Percentiles rank a stretch among this genome's conserved stretches.
phyloP scores from a whole-genome alignment of 2,797 vertebrate genomes.

The Spizella passerina region DNA sequence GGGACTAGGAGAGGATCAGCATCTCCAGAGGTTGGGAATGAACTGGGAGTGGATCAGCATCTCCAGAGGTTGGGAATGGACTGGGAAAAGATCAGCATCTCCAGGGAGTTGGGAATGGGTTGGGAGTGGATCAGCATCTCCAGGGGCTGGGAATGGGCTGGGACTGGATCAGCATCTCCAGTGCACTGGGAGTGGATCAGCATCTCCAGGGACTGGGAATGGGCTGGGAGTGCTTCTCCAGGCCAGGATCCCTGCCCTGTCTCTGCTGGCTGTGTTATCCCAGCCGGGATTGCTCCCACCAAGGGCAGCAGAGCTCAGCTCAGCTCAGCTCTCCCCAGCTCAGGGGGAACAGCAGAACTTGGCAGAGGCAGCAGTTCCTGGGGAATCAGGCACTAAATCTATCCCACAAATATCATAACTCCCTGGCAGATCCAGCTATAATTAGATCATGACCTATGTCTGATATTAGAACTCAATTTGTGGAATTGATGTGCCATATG shows the following conservation, averaged over 20 bases:
- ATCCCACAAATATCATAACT: not conserved
- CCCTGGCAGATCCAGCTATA: not conserved
- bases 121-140: not conserved
- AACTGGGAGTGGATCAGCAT: rapidly evolving
- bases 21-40: not conserved
- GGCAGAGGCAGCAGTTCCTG: not conserved
- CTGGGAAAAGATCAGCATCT: not conserved
- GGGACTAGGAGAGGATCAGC: too few relatives aligned
- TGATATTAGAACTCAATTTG: slow-evolving; percentile 27
- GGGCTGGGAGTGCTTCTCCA: rapidly evolving
- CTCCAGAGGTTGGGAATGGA: too few relatives aligned
- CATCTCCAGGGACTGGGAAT: not conserved
- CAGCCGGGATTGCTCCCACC: not conserved
- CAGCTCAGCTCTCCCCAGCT: not conserved
- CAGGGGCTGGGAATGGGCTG: not conserved
- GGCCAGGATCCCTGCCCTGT: not conserved
- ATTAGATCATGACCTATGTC: slow-evolving; percentile 21
- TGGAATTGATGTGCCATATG: not conserved
- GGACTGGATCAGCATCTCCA: not conserved
- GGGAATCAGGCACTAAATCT: not conserved
- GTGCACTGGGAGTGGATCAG: not conserved
- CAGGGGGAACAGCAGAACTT: not conserved
- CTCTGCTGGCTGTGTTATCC: not conserved
- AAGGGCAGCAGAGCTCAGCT: not conserved
- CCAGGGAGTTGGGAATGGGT: rapidly evolving